phyloP scores from a whole-genome alignment of 2,113 vertebrate genomes.

The Rhinolophus sinicus region DNA sequence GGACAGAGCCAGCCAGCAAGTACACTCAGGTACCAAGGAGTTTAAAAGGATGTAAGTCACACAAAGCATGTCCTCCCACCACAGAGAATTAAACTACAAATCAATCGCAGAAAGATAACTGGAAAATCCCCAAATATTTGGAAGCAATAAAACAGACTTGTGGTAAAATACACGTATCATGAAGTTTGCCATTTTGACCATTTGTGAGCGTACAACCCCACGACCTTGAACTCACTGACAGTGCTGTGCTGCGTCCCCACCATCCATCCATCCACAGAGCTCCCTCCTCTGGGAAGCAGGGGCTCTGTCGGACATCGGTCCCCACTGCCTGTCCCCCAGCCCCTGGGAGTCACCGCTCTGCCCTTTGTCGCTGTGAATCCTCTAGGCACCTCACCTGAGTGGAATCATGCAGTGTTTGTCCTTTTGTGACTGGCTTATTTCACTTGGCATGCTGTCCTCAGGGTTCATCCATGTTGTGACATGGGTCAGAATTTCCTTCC shows the following conservation, averaged over 20 bases:
- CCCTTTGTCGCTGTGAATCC: background rate
- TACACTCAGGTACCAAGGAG: fast-evolving
- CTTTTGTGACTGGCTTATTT: background rate
- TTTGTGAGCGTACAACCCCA: background rate
- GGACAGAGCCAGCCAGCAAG: background rate
- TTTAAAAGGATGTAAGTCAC: background rate
- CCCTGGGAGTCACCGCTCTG: background rate
- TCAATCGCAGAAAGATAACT: background rate
- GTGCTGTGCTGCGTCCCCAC: background rate
- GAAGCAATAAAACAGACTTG: background rate
- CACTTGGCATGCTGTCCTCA: background rate
- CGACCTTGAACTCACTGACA: fast-evolving
- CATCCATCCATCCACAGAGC: fast-evolving
- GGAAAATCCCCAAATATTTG: background rate
- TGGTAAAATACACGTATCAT: background rate
- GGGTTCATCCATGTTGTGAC: background rate
- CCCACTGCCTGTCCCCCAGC: too few species aligned
- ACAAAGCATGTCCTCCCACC: background rate
- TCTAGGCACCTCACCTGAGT: background rate
- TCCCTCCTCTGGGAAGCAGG: fast-evolving
- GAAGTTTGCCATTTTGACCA: too few species aligned
- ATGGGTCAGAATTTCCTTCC: background rate
- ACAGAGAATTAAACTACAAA: background rate
- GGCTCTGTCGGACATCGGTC: background rate
- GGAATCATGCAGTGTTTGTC: background rate